These are phyloP conservation scores for Pollenia angustigena DNA, from an alignment of 2,888 invertebrate species.

Conservation along the genomic window DNA sequence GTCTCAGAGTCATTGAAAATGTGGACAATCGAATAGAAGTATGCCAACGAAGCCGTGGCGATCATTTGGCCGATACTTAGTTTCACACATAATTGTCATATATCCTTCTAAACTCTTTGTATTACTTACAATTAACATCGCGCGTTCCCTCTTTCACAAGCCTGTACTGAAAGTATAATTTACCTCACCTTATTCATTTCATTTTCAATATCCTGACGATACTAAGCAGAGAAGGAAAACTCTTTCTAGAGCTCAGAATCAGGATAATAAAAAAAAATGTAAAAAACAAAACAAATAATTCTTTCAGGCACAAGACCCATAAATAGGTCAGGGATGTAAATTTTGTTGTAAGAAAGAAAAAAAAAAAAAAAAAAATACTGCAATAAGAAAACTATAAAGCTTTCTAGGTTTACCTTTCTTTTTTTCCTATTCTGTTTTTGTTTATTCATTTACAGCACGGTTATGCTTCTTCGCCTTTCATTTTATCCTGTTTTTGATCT, in stretches of 20 bases:
- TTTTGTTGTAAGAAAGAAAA: background rate
- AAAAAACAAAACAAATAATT: slow-evolving; percentile 38
- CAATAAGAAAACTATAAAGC: slow-evolving; percentile 35
- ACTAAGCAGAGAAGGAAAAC: background rate
- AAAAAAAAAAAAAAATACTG: background rate
- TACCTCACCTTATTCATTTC: slow-evolving; percentile 1
- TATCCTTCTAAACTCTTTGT: too few species aligned
- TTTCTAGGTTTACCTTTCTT: slow-evolving; percentile 6
- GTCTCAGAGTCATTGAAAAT: too few species aligned
- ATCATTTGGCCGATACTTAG: too few species aligned
- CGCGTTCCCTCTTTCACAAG: too few species aligned
- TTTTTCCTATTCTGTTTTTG: slow-evolving; percentile 14
- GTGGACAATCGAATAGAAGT: too few species aligned
- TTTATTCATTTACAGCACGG: slow-evolving; percentile 19
- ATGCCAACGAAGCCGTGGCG: too few species aligned
- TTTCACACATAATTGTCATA: too few species aligned
- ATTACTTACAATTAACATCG: too few species aligned
- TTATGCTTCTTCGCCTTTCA: slow-evolving; percentile 59
- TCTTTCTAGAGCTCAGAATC: background rate
- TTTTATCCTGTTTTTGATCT: slow-evolving; percentile 18
- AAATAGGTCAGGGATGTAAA: slow-evolving; percentile 71
- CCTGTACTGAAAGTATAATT: slow-evolving; percentile 20
- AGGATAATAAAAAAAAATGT: background rate
- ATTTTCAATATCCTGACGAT: slow-evolving; percentile 23
- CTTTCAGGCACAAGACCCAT: slow-evolving; percentile 44